A percentile compares a stretch with the other conserved stretches of the same genome.
phyloP scores from a whole-genome alignment of 1,140 invertebrate genomes.

The Nasonia longicornis region DNA sequence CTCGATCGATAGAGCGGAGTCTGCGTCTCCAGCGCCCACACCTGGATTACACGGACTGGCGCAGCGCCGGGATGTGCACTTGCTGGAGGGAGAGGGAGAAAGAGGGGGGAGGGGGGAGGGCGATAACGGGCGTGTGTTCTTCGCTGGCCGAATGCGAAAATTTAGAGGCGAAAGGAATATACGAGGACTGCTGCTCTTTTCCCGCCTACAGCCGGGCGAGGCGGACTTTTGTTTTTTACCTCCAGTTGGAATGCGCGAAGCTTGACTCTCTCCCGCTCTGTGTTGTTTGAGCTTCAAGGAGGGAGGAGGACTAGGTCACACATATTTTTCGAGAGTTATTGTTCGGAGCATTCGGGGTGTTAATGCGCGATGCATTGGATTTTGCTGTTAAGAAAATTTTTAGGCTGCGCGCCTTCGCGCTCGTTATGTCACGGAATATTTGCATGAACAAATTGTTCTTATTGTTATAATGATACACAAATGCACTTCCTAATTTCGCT shows the following conservation, averaged over 20 bases:
- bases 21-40: slow-evolving; percentile 63
- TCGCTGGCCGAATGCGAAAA: background rate
- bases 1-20: slow-evolving; percentile 68
- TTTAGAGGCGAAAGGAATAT: slow-evolving; percentile 6
- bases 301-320: background rate
- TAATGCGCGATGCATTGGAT: background rate
- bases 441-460: no score
- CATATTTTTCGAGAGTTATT: background rate
- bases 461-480: no score
- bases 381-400: background rate
- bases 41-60: slow-evolving; percentile 56
- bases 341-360: background rate
- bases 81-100: background rate
- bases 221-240: slow-evolving; percentile 9
- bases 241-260: background rate
- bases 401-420: background rate
- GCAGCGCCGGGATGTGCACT: background rate
- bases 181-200: background rate
- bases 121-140: background rate
- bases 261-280: background rate
- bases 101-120: no score
- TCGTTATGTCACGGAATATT: no score
- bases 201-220: background rate
- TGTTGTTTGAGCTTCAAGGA: background rate
- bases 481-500: no score